phyloP scores from a whole-genome alignment of 1,140 invertebrate genomes.

The Ceratina calcarata region DNA sequence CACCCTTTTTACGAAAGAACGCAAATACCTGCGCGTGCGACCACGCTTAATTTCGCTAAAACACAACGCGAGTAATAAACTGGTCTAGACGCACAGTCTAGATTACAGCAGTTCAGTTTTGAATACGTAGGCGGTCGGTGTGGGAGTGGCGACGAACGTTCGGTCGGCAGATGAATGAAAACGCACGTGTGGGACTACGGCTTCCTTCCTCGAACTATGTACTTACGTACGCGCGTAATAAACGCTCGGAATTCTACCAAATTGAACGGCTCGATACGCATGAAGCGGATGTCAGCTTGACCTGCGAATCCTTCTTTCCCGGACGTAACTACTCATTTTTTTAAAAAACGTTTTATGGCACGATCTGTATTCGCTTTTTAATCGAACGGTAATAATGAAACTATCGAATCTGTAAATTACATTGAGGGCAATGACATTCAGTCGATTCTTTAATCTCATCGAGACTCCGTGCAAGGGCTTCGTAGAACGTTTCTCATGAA shows the following conservation, averaged over 20 bases:
- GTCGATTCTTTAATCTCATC: slow-evolving; percentile 54
- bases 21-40: slow-evolving; percentile 15
- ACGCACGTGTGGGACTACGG: slow-evolving; percentile 40
- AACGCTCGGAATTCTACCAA: too few relatives aligned
- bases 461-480: slow-evolving; percentile 38
- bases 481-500: slow-evolving; percentile 17
- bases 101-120: slow-evolving; percentile 60
- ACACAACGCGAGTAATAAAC: slow-evolving; percentile 63
- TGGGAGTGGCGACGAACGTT: slow-evolving; percentile 65
- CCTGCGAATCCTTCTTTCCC: too few relatives aligned
- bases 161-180: slow-evolving; percentile 52
- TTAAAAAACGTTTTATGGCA: too few relatives aligned
- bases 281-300: too few relatives aligned
- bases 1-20: too few relatives aligned
- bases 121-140: slow-evolving; percentile 54
- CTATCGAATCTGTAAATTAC: too few relatives aligned
- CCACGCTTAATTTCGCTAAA: slow-evolving; percentile 66
- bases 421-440: slow-evolving; percentile 27
- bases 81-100: slow-evolving; percentile 58
- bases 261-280: too few relatives aligned
- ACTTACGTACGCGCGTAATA: too few relatives aligned
- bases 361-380: too few relatives aligned
- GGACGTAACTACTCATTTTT: too few relatives aligned
- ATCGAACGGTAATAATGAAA: too few relatives aligned
- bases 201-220: slow-evolving; percentile 52